These are phyloP conservation scores for Eurois occulta DNA, from an alignment of 2,888 invertebrate genomes.

Conservation along the genomic window DNA sequence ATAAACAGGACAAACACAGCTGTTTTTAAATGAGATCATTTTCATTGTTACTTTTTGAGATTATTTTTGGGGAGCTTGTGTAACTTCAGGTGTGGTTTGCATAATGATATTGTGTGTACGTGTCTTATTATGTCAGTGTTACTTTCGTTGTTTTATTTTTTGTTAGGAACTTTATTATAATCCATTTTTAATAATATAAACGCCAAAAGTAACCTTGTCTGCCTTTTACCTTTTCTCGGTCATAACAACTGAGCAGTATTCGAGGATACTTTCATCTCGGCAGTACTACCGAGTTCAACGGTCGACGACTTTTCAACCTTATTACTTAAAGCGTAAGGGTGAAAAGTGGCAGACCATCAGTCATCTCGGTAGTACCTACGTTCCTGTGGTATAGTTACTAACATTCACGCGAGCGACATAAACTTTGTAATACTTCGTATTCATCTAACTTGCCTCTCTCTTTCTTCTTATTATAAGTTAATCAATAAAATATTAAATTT, in stretches of 20 bases:
- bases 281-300: too few species aligned
- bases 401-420: neutral
- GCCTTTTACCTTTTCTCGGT: neutral
- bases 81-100: conserved; percentile 11
- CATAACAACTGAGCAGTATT: too few species aligned
- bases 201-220: neutral
- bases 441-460: neutral
- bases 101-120: conserved; percentile 30
- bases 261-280: too few species aligned
- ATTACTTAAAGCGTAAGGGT: too few species aligned
- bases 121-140: conserved; percentile 25
- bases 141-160: neutral
- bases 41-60: conserved; percentile 17
- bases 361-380: too few species aligned
- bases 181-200: neutral
- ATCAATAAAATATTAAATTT: too few species aligned
- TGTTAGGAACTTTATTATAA: neutral
- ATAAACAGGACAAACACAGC: conserved; percentile 12
- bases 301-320: too few species aligned
- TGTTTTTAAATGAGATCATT: conserved; percentile 42
- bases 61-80: conserved; percentile 7
- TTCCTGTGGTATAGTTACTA: too few species aligned
- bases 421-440: neutral
- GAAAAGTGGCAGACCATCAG: too few species aligned
- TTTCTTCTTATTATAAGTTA: neutral